Conservation (phyloP, 2,888 invertebrate species). For the Caenorhabditis japonica region DNA sequence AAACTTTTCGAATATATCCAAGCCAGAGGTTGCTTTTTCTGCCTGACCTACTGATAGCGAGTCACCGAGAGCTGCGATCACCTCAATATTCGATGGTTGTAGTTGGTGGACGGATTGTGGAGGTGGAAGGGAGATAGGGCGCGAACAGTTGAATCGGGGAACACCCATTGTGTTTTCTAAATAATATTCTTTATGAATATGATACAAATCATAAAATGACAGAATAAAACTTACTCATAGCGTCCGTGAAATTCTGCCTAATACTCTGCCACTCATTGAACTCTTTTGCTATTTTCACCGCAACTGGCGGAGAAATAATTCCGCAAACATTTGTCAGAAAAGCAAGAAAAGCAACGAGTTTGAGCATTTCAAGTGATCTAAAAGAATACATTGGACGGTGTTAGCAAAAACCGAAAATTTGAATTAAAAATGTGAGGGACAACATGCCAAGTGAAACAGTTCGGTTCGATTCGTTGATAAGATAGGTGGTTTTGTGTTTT, state of each 20-base stretch:
- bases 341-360: neutral
- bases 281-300: conserved; percentile 13
- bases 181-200: neutral
- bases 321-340: neutral
- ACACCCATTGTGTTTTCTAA: conserved; percentile 44
- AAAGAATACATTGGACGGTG: too few relatives aligned
- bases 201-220: neutral
- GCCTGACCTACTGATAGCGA: conserved; percentile 56
- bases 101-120: conserved; percentile 40
- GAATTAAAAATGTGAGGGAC: too few relatives aligned
- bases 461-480: too few relatives aligned
- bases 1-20: conserved; percentile 30
- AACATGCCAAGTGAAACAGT: too few relatives aligned
- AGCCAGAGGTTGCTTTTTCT: conserved; percentile 28
- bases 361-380: conserved; percentile 1
- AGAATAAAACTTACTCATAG: conserved; percentile 19
- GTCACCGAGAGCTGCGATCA: conserved; percentile 53
- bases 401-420: too few relatives aligned
- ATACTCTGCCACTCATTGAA: conserved; percentile 26
- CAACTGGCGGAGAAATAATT: conserved; percentile 4
- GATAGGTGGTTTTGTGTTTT: too few relatives aligned
- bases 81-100: conserved; percentile 51
- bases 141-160: conserved; percentile 28
- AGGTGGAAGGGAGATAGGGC: neutral
- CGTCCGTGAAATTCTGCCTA: conserved; percentile 16